Base-by-base conservation (phyloP, 2,888 invertebrate genomes). In the Heliconius cydno region DNA sequence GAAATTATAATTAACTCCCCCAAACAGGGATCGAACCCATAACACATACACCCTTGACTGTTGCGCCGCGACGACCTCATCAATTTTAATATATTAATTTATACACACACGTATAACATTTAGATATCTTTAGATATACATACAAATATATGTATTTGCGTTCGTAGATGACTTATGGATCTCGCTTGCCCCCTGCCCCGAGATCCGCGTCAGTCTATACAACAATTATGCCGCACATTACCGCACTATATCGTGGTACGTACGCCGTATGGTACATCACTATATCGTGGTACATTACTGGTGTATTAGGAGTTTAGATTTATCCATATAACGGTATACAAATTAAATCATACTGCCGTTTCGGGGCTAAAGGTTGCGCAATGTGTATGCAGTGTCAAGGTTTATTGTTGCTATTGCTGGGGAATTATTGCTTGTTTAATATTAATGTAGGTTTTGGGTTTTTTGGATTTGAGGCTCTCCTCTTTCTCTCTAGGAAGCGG, bases 201-300 rank as follows among this genome's bases (percentile, higher is more conserved):
- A 85, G 88, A 88, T 91, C 89, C 92, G 91, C 93, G 93, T 93
- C 93, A 92, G 92, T 91, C 90, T 88, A 85, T 85, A 84, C 91
- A 91, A 92, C 90, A 93, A 94, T 93, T 93, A 93, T 89, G 87
- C 88, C 88, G 89, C 90, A 87, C 88, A 90, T 89, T 60, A 60
- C 60, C 60, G 86, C 84, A 86, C 87, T 87, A 86, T 88, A 88
- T 87, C 81, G 84, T 86, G 87, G 87, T 89, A 91, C 89, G 0
- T 34, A 34, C 52, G 19, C 2, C 88, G 89, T 90, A 87, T 89
- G 90, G 89, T 86, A 87, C 85, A 88, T 85, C 84, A 86, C 87
- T 87, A 86, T 88, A 88, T 87, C 81, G 84, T 86, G 87, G 87
- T 89, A 91, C 88, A 90, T 90, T 91, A 89, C 84, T 82, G 75